These are phyloP conservation scores for Spinibarbus caldwelli DNA, from an alignment of 2,797 vertebrate species.

Conservation along the genomic window DNA sequence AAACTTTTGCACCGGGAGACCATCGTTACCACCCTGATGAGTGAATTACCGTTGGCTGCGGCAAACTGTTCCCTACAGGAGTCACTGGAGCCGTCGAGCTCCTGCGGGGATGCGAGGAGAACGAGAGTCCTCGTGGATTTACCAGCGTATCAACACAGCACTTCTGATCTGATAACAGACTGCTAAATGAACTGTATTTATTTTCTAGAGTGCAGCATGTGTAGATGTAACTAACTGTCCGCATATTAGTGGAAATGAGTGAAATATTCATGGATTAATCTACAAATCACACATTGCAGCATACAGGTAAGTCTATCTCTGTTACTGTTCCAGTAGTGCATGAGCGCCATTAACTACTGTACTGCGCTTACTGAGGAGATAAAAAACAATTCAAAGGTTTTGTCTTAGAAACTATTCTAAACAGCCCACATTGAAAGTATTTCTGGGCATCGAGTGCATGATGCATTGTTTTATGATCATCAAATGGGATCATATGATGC, in stretches of 20 bases:
- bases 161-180: not conserved
- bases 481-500: not conserved
- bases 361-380: not conserved
- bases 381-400: not conserved
- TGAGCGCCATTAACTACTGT: not conserved
- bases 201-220: not conserved
- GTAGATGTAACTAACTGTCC: not conserved
- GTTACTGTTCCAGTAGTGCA: not conserved
- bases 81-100: constrained; percentile 11
- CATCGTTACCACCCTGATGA: not conserved
- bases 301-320: constrained; percentile 23
- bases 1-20: constrained; percentile 23
- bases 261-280: constrained; percentile 20
- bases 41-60: constrained; percentile 45
- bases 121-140: constrained; percentile 27
- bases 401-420: not conserved
- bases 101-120: not conserved
- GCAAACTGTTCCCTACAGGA: constrained; percentile 46
- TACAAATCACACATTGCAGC: constrained; percentile 7
- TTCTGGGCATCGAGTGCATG: not conserved
- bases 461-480: not conserved
- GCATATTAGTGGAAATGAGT: not conserved
- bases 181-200: not conserved
- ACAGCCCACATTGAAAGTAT: not conserved
- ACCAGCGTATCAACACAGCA: not conserved